Evolutionary conservation across 2,797 vertebrate genomes (phyloP).

Genomic region (Eremophila alpestris): DNA sequence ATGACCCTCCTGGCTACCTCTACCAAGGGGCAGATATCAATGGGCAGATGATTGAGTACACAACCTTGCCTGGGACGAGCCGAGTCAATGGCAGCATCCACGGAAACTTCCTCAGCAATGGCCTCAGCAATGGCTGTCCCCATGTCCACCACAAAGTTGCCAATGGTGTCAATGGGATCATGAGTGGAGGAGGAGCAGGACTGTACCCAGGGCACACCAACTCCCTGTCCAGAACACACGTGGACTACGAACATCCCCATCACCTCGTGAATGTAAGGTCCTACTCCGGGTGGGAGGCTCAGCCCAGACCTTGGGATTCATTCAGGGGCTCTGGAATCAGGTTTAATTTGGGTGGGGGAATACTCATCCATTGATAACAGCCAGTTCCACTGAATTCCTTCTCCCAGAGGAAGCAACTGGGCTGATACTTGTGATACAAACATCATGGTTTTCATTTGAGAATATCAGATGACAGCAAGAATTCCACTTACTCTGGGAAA

Average conservation of each 20-base stretch:
- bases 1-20: constrained; percentile 89
- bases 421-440: constrained; percentile 17
- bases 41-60: constrained; percentile 88
- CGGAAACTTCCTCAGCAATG: constrained; percentile 77
- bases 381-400: not conserved
- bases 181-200: constrained; percentile 68
- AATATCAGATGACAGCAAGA: constrained; percentile 40
- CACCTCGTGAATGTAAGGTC: constrained; percentile 73
- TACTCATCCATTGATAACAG: not conserved
- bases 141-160: constrained; percentile 87
- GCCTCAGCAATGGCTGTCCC: constrained; percentile 82
- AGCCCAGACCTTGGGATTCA: not conserved
- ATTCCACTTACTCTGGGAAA: constrained; percentile 55
- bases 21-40: constrained; percentile 88
- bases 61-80: constrained; percentile 79
- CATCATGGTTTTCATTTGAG: constrained; percentile 51
- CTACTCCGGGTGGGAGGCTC: not conserved
- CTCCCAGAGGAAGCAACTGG: constrained; percentile 42
- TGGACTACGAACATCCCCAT: constrained; percentile 86
- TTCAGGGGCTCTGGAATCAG: not conserved
- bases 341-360: not conserved
- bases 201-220: constrained; percentile 78
- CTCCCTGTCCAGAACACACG: constrained; percentile 66
- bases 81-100: constrained; percentile 82
- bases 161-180: constrained; percentile 75